phyloP scores from a whole-genome alignment of 2,797 vertebrate species.

The Myotis vivesi region DNA sequence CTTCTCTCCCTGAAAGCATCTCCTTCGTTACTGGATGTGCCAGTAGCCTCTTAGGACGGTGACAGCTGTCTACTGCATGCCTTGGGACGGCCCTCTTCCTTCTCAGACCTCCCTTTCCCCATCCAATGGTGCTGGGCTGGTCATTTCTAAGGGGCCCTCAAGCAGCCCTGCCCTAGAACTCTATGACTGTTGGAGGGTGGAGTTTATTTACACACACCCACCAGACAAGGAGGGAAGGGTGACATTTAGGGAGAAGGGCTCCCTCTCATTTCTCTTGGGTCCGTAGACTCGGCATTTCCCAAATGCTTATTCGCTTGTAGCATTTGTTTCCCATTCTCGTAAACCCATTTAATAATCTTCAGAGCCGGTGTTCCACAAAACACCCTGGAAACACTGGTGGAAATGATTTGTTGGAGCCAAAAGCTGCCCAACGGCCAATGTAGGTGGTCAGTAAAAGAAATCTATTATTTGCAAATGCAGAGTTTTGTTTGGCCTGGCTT shows the following conservation, averaged over 20 bases:
- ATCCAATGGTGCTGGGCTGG: background rate
- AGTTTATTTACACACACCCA: background rate
- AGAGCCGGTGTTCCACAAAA: slow-evolving; percentile 33
- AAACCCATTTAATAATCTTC: slow-evolving; percentile 45
- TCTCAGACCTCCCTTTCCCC: background rate
- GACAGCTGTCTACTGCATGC: background rate
- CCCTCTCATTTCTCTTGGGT: background rate
- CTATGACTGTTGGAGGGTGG: background rate
- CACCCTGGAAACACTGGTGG: slow-evolving; percentile 58
- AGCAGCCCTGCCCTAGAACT: background rate
- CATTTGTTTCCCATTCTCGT: background rate
- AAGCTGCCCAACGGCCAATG: slow-evolving; percentile 4
- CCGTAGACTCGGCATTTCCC: background rate
- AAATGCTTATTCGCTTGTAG: slow-evolving; percentile 7
- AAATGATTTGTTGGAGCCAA: slow-evolving; percentile 57
- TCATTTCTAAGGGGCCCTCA: background rate
- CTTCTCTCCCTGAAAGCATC: background rate
- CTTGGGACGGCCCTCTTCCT: background rate
- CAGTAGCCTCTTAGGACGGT: background rate
- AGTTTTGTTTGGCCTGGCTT: slow-evolving; percentile 51
- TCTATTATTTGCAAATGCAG: slow-evolving; percentile 40
- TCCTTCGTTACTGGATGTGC: background rate
- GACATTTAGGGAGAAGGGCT: background rate
- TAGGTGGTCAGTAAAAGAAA: slow-evolving; percentile 56
- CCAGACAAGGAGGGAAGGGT: background rate